Conservation (phyloP, 2,797 vertebrate species). For the Pelochelys cantorii region DNA sequence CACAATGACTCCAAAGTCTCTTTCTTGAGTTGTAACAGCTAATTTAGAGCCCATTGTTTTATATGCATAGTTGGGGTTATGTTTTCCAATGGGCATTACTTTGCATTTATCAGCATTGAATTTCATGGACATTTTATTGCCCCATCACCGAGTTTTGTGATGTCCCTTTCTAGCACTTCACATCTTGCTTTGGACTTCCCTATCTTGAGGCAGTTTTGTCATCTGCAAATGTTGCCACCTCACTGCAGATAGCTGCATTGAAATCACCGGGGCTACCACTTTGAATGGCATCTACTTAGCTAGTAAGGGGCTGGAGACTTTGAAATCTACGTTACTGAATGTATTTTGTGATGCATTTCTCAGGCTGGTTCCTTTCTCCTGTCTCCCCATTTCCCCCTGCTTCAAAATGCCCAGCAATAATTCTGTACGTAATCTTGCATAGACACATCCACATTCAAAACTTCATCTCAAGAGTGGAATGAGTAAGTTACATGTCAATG, state of each 20-base stretch:
- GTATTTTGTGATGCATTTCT: background rate
- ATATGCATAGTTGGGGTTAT: too few species aligned
- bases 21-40: too few species aligned
- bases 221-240: too few species aligned
- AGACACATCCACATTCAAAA: background rate
- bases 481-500: background rate
- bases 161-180: too few species aligned
- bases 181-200: too few species aligned
- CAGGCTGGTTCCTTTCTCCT: background rate
- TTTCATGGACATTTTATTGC: too few species aligned
- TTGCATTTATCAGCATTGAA: too few species aligned
- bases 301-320: background rate
- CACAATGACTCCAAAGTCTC: too few species aligned
- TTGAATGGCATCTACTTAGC: background rate
- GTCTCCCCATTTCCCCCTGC: background rate
- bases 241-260: background rate
- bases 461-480: background rate
- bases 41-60: too few species aligned
- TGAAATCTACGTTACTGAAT: background rate
- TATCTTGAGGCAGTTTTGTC: too few species aligned
- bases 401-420: background rate
- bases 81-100: too few species aligned
- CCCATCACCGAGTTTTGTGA: too few species aligned
- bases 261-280: background rate
- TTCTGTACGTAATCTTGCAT: background rate